Evolutionary conservation across 2,797 vertebrate species (phyloP), one percentile per base, ranked within the genome.

Genomic region (Crax fasciolata): DNA sequence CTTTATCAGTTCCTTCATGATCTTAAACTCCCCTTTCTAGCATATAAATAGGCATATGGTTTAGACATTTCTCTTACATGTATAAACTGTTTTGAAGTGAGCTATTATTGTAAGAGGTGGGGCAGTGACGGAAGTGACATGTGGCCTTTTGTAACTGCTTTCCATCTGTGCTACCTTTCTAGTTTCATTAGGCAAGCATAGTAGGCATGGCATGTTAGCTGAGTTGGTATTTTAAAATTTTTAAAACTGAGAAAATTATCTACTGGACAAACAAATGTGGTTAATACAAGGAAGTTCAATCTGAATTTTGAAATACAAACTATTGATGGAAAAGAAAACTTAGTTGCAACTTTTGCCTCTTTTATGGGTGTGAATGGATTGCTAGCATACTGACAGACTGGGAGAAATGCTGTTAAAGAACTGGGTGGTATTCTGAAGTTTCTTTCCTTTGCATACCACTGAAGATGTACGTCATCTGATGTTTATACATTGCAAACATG

Each of bases 311-410:
- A 83, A 91, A 80, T 41, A 23, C 5, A 54, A 76, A 52, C 35
- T 82, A 2, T 24, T 51, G 14, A 41, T 62, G 24, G 10, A 80
- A 72, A 94, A 18, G 10, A 70, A 49, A 87, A 49, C n/a, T 30
- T 13, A 25, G 15, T 19, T 87, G 38, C 24, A 71, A 32, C 10
- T 80, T 65, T 87, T 86, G 23, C 14, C 27, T 7, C 35, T 87
- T 85, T 14, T 30, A 13, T 85, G 57, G 8, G 12, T 76, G 9
- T 63, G 28, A 19, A 15, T 46, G 23, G 13, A 4, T 67, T n/a
- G 32, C 5, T 17, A 30, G 18, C 21, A 5, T 20, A 8, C 18
- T 52, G 44, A 43, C 0, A 0, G 6, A 4, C 11, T 65, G 24
- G 16, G 21, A 48, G 71, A 62, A 7, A 2, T 51, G 3, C 6